A percentile compares a stretch with the other conserved stretches of the same genome.
These are phyloP conservation scores for Choreutis nemorana DNA, from an alignment of 2,888 invertebrate species.

Conservation along the genomic window DNA sequence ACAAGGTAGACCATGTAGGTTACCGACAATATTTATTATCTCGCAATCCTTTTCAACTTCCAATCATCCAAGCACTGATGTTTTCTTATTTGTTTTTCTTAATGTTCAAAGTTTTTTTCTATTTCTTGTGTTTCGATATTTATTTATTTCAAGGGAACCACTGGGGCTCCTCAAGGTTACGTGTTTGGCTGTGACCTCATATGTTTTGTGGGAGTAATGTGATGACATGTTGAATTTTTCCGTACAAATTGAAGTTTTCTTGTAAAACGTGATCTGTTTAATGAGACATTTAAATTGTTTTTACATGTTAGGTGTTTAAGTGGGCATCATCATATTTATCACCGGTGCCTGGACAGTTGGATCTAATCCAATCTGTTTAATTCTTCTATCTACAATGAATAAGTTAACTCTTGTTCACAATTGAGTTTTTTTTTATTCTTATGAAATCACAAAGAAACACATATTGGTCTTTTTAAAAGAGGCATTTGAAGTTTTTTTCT, in stretches of 20 bases:
- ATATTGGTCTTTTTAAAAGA: too few relatives aligned
- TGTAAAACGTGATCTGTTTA: constrained; percentile 4
- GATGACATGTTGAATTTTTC: too few relatives aligned
- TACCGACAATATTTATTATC: constrained; percentile 21
- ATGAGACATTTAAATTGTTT: constrained; percentile 14
- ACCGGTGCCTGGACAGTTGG: too few relatives aligned
- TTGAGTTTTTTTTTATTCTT: too few relatives aligned
- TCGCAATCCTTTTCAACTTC: constrained; percentile 17
- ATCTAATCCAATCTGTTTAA: too few relatives aligned
- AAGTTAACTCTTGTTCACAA: too few relatives aligned
- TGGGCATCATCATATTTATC: too few relatives aligned
- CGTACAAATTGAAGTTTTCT: too few relatives aligned
- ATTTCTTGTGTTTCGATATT: constrained; percentile 9
- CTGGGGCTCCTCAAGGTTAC: constrained; percentile 18
- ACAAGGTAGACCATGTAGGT: constrained; percentile 18
- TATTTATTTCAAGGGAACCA: constrained; percentile 13
- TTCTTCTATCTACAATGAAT: too few relatives aligned
- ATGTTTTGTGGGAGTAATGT: constrained; percentile 2
- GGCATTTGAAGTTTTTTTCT: too few relatives aligned
- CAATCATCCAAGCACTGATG: constrained; percentile 10
- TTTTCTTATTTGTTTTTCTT: constrained; percentile 17
- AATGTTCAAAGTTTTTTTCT: neutral
- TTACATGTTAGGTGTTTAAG: too few relatives aligned
- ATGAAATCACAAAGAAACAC: too few relatives aligned
- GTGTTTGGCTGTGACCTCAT: constrained; percentile 13